Percentiles rank a stretch among this genome's conserved stretches.
Evolutionary conservation across 2,888 invertebrate species (phyloP).

Genomic region (Galerucella nymphaeae): DNA sequence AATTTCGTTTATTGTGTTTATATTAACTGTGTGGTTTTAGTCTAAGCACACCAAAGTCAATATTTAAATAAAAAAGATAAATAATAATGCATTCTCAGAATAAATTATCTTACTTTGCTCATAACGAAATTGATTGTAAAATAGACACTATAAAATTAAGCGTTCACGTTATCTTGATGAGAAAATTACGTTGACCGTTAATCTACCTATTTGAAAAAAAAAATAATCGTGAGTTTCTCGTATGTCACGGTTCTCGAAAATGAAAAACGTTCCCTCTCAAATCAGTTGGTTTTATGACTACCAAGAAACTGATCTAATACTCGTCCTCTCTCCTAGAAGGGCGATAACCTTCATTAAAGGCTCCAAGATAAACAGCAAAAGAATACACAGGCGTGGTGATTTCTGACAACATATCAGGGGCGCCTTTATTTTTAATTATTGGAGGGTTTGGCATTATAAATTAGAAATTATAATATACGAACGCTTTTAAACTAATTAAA

Average conservation of each 20-base stretch:
- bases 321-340: conserved; percentile 3
- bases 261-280: conserved; percentile 3
- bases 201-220: background rate
- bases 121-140: background rate
- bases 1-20: too few relatives aligned
- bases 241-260: conserved; percentile 9
- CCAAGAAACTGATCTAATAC: background rate
- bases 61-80: background rate
- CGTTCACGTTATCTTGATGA: background rate
- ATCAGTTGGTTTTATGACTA: conserved; percentile 7
- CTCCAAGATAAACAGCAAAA: conserved; percentile 1
- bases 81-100: background rate
- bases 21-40: too few relatives aligned
- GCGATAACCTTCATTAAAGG: conserved; percentile 6
- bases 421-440: background rate
- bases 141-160: background rate
- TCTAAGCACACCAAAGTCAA: too few relatives aligned
- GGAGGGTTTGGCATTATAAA: background rate
- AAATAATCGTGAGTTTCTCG: conserved; percentile 7
- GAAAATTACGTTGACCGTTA: background rate
- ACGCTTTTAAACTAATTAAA: too few relatives aligned
- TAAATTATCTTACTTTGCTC: background rate
- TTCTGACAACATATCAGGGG: background rate
- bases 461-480: background rate
- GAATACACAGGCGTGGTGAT: conserved; percentile 4